These are phyloP conservation scores for Mizuhopecten yessoensis DNA, from an alignment of 1,140 invertebrate genomes.

Conservation along the genomic window DNA sequence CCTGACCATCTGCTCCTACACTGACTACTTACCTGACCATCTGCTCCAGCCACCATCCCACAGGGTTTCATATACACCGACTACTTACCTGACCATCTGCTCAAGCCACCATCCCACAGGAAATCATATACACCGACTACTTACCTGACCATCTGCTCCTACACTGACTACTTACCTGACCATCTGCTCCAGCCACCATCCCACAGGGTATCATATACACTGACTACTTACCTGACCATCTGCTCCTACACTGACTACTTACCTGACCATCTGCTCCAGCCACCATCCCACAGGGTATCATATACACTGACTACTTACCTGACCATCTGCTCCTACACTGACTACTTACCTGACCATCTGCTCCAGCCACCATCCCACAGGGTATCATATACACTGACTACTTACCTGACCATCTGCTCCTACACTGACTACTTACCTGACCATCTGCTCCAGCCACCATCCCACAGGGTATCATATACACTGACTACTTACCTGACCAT, in stretches of 20 bases:
- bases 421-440: constrained; percentile 81
- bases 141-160: too few relatives aligned
- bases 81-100: constrained; percentile 76
- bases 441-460: constrained; percentile 83
- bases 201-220: constrained; percentile 82
- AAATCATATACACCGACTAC: constrained; percentile 91
- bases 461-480: constrained; percentile 83
- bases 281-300: too few relatives aligned
- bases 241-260: too few relatives aligned
- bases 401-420: constrained; percentile 85
- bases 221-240: too few relatives aligned
- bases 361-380: constrained; percentile 82
- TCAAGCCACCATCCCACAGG: constrained; percentile 84
- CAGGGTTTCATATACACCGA: too few relatives aligned
- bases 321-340: too few relatives aligned
- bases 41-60: too few relatives aligned
- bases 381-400: constrained; percentile 93
- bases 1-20: too few relatives aligned
- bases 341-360: constrained; percentile 79
- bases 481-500: constrained; percentile 79
- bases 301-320: too few relatives aligned
- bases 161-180: constrained; percentile 77
- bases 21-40: too few relatives aligned
- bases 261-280: too few relatives aligned
- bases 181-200: constrained; percentile 82